A percentile compares a stretch with the other conserved stretches of the same genome.
Conservation (phyloP, 2,888 invertebrate genomes). For the Callosobruchus maculatus region DNA sequence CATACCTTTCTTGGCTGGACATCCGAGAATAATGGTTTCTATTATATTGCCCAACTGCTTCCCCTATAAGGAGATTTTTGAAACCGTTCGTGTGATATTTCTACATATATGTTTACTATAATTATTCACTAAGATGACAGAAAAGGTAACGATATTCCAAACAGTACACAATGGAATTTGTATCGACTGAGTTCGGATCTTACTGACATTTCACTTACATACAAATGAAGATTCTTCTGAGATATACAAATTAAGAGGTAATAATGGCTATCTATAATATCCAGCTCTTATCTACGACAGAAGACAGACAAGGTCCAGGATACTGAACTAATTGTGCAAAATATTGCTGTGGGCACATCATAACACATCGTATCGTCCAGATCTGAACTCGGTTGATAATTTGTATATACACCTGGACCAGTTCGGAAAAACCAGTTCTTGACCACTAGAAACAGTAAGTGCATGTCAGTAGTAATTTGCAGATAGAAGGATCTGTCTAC, state of each 20-base stretch:
- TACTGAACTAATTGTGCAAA: not conserved
- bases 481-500: no score
- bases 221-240: not conserved
- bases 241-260: not conserved
- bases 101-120: not conserved
- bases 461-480: not conserved
- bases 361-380: not conserved
- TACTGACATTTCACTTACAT: not conserved
- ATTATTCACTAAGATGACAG: not conserved
- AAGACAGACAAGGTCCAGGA: not conserved
- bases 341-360: not conserved
- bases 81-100: not conserved
- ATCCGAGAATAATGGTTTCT: not conserved
- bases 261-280: not conserved
- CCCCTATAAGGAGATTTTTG: not conserved
- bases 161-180: not conserved
- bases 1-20: not conserved
- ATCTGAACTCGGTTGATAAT: not conserved
- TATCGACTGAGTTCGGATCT: not conserved
- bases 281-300: not conserved
- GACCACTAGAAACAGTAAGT: not conserved
- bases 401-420: not conserved
- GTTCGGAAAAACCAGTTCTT: constrained; percentile 13
- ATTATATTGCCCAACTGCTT: not conserved
- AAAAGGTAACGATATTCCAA: not conserved